A percentile compares a stretch with the other conserved stretches of the same genome.
Evolutionary conservation across 2,888 invertebrate species (phyloP).

Genomic region (Drosophila flavopinicola): DNA sequence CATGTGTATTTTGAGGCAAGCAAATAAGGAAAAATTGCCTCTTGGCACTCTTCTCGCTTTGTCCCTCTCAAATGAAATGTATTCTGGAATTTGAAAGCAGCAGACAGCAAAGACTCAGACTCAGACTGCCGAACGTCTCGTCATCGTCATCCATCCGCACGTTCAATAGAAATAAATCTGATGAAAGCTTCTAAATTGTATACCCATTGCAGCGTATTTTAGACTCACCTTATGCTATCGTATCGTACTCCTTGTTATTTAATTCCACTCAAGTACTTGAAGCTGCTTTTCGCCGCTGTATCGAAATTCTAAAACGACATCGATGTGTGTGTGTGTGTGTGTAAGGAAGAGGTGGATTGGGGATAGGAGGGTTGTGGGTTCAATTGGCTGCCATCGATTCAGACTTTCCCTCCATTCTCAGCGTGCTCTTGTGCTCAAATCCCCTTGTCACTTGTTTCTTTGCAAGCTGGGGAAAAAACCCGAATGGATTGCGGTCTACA

Average conservation of each 20-base stretch:
- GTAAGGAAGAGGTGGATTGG: neutral
- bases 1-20: neutral
- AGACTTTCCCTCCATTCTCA: constrained; percentile 33
- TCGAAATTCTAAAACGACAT: constrained; percentile 27
- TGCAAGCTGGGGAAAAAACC: neutral
- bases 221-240: constrained; percentile 45
- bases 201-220: constrained; percentile 59
- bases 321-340: neutral
- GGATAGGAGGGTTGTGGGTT: constrained; percentile 21
- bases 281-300: constrained; percentile 14
- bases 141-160: constrained; percentile 29
- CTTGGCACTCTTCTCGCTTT: constrained; percentile 2
- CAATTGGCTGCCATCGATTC: constrained; percentile 67
- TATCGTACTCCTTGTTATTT: constrained; percentile 33
- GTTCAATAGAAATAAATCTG: constrained; percentile 72
- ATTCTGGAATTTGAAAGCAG: constrained; percentile 40
- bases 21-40: constrained; percentile 19
- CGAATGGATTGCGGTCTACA: constrained; percentile 21
- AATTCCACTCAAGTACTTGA: constrained; percentile 19
- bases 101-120: constrained; percentile 3
- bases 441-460: constrained; percentile 26
- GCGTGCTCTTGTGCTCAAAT: constrained; percentile 29
- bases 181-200: constrained; percentile 68
- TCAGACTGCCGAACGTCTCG: constrained; percentile 10
- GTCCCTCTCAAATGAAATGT: constrained; percentile 8